phyloP scores from a whole-genome alignment of 1,140 invertebrate species.

The Homalodisca vitripennis region DNA sequence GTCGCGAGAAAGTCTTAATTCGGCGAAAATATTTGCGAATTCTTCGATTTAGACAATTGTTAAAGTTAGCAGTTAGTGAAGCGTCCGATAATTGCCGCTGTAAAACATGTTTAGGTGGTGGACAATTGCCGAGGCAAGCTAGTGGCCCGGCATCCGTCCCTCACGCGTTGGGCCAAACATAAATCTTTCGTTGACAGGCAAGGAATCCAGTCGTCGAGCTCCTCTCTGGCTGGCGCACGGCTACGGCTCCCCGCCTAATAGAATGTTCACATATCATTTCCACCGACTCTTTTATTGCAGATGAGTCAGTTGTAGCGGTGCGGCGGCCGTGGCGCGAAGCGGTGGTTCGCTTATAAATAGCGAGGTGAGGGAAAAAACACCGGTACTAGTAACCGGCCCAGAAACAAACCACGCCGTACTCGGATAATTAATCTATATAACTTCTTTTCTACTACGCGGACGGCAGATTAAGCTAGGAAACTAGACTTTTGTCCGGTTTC shows the following conservation, averaged over 20 bases:
- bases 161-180: neutral
- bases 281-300: constrained; percentile 19
- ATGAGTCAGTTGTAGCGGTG: neutral
- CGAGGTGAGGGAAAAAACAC: neutral
- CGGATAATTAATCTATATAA: neutral
- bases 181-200: constrained; percentile 23
- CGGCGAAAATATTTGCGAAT: constrained; percentile 15
- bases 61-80: constrained; percentile 3
- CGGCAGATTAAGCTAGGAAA: neutral
- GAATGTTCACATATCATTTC: constrained; percentile 27
- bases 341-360: constrained; percentile 17
- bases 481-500: neutral
- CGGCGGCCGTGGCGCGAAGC: no score
- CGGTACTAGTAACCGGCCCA: neutral
- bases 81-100: constrained; percentile 18
- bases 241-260: constrained; percentile 16
- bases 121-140: constrained; percentile 7
- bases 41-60: constrained; percentile 17
- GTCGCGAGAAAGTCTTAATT: constrained; percentile 20
- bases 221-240: constrained; percentile 7
- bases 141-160: neutral
- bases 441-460: neutral
- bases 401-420: neutral
- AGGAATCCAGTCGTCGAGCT: constrained; percentile 20
- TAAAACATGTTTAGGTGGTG: constrained; percentile 23